These are phyloP conservation scores for Plemyria rubiginata DNA, from an alignment of 2,888 invertebrate genomes.

Conservation along the genomic window DNA sequence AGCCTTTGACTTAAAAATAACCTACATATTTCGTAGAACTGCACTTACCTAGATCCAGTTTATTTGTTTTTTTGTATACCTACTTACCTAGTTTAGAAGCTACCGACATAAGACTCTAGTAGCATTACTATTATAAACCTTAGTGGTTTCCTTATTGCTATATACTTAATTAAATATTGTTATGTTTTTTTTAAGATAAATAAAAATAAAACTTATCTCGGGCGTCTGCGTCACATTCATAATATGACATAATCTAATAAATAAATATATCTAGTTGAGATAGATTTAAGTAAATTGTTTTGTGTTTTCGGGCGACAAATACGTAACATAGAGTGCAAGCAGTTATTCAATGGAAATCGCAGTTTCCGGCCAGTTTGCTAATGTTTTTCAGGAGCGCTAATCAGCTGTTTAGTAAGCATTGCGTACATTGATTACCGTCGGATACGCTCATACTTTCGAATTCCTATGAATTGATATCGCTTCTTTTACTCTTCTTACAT, in stretches of 20 bases:
- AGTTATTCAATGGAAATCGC: slow-evolving; percentile 15
- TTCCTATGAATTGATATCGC: slow-evolving; percentile 19
- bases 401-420: slow-evolving; percentile 35
- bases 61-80: no score
- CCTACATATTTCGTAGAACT: no score
- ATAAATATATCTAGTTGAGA: background rate
- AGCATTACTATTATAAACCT: no score
- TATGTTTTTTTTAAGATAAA: no score
- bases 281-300: background rate
- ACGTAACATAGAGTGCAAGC: no score
- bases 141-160: no score
- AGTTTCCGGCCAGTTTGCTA: slow-evolving; percentile 26
- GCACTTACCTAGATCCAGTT: no score
- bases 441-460: slow-evolving; percentile 27
- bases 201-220: no score
- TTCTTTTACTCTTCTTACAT: slow-evolving; percentile 2
- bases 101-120: no score
- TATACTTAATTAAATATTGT: no score
- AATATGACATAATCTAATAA: background rate
- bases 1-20: no score
- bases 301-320: background rate
- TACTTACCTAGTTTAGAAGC: no score
- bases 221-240: background rate
- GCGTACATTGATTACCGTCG: slow-evolving; percentile 33
- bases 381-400: slow-evolving; percentile 32